Conservation (phyloP, 2,113 vertebrate species). For the Nerophis lumbriciformis region DNA sequence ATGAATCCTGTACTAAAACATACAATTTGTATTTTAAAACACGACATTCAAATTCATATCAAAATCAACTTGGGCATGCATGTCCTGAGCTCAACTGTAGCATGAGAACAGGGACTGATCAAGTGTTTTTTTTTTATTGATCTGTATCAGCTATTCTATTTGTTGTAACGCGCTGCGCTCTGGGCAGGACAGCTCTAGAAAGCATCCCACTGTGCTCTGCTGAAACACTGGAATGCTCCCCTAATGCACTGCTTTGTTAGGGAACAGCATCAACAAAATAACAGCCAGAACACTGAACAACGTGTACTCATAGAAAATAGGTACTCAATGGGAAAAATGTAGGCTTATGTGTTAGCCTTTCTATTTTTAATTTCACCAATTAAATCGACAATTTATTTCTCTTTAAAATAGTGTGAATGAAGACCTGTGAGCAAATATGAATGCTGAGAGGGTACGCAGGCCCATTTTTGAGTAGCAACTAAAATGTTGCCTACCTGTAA, state of each 20-base stretch:
- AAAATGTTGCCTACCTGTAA: conserved; percentile 79
- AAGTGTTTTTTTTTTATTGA: conserved; percentile 21
- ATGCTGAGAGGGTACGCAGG: background rate
- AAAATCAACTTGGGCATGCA: background rate
- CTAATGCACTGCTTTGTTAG: conserved; percentile 23
- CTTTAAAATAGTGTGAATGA: background rate
- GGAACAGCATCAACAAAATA: conserved; percentile 21
- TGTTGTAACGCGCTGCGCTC: conserved; percentile 21
- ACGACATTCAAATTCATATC: background rate
- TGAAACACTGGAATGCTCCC: conserved; percentile 43
- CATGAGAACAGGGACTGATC: conserved; percentile 15
- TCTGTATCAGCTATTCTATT: conserved; percentile 25
- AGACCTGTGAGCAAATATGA: background rate
- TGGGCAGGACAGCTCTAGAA: conserved; percentile 20
- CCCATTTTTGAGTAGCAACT: background rate
- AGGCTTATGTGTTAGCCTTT: background rate
- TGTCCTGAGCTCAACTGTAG: conserved; percentile 26
- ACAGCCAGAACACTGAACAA: conserved; percentile 8
- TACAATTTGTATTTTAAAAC: background rate
- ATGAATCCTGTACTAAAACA: background rate
- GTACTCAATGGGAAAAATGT: background rate
- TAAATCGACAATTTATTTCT: background rate
- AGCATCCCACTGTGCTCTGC: conserved; percentile 15
- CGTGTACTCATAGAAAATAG: background rate
- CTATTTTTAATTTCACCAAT: background rate